Evolutionary conservation across 2,113 vertebrate species (phyloP), one percentile per base, ranked within the genome.

Genomic region (Maccullochella peelii): DNA sequence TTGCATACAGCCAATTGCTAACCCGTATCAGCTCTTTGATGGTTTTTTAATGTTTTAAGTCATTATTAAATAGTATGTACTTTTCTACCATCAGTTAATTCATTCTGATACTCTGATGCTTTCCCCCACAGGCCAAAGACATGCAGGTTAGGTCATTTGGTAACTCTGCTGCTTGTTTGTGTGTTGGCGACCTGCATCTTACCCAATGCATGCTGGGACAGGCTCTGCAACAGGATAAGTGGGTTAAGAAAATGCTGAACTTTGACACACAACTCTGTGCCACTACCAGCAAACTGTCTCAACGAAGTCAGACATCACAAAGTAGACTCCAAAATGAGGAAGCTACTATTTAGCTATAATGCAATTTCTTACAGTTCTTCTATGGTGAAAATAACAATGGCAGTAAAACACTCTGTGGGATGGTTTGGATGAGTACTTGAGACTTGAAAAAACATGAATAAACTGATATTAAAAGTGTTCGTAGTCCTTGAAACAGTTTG

Each of bases 151-250:
- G 15, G 7, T 52, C 7, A 42, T n/a, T 44, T 7, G 21, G 21
- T 62, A 38, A 18, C 9, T 65, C 47, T 11, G 38, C 57, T 11
- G 4, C 58, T 20, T 62, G 8, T 63, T 14, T 62, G 11, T 23
- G 21, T 47, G 58, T 18, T 50, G 44, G 42, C 1, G 21, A 36
- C n/a, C 55, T 58, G 54, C 0, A 9, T 73, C n/a, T 73, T 18
- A 57, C 38, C 54, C n/a, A 47, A 8, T 18, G 18, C 38, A 73
- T 73, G 71, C 54, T 59, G 38, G 54, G 18, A 73, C n/a, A 63
- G 36, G 61, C 36, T 14, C 20, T 63, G 20, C 36, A 40, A 40
- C 10, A 8, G 55, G 18, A 40, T 42, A 12, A 72, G n/a, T 5
- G 1, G 16, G 25, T 61, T 3, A 47, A 15, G 55, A 30, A 59